Evolutionary conservation across 2,797 vertebrate genomes (phyloP).

Genomic region (Scarus forsteni): DNA sequence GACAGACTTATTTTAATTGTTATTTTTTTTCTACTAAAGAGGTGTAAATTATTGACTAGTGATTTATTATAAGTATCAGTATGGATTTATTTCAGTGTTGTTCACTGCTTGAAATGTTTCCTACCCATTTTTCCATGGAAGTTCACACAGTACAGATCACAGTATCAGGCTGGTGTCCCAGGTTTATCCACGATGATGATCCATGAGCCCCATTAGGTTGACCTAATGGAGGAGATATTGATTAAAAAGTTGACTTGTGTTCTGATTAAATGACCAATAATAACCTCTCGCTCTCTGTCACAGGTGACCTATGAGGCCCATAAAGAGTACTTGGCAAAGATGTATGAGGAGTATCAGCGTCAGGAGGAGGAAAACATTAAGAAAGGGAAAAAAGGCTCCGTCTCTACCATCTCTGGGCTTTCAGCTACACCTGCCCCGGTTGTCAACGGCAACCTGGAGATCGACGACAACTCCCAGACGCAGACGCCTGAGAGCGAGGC

Average conservation of each 20-base stretch:
- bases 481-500: constrained; percentile 98
- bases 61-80: constrained; percentile 36
- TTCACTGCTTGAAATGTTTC: constrained; percentile 8
- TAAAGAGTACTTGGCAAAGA: constrained; percentile 98
- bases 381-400: constrained; percentile 97
- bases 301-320: constrained; percentile 99
- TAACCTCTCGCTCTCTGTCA: constrained; percentile 17
- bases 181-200: constrained; percentile 53
- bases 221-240: constrained; percentile 30
- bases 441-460: constrained; percentile 95
- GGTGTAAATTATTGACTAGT: constrained; percentile 90
- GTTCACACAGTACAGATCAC: constrained; percentile 36
- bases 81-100: constrained; percentile 13
- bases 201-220: constrained; percentile 21
- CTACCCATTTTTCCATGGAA: constrained; percentile 5
- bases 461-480: constrained; percentile 96
- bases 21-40: constrained; percentile 85
- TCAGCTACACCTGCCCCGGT: constrained; percentile 91
- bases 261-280: constrained; percentile 35
- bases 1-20: neutral
- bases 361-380: constrained; percentile 99
- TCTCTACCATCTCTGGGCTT: constrained; percentile 98
- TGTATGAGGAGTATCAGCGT: constrained; percentile 99
- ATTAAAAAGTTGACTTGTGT: constrained; percentile 38
- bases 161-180: constrained; percentile 35